phyloP scores from a whole-genome alignment of 2,888 invertebrate species.

The Dicyrtoma fusca region DNA sequence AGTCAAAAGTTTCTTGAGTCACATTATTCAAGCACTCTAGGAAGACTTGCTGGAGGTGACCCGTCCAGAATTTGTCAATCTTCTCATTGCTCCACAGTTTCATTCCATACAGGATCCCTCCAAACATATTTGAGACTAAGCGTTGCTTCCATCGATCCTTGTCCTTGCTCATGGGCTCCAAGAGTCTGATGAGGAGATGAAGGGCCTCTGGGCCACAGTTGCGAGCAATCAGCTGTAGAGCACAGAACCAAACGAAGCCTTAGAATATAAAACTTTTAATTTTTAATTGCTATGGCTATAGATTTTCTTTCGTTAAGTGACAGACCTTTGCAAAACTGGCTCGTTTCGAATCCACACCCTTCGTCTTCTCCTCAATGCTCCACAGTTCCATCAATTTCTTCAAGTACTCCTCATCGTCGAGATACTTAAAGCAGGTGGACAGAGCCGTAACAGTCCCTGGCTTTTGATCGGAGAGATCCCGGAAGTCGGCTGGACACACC shows the following conservation, averaged over 20 bases:
- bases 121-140: constrained; percentile 64
- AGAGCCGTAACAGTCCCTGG: constrained; percentile 58
- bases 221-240: constrained; percentile 43
- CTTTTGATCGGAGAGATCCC: constrained; percentile 56
- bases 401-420: constrained; percentile 69
- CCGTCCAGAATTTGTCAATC: constrained; percentile 60
- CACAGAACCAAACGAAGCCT: no score
- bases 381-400: constrained; percentile 72
- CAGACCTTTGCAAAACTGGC: constrained; percentile 36
- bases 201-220: constrained; percentile 52
- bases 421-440: constrained; percentile 65
- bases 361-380: constrained; percentile 75
- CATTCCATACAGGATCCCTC: constrained; percentile 63
- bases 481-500: constrained; percentile 42
- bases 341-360: constrained; percentile 47
- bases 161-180: constrained; percentile 59
- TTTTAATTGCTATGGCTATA: no score
- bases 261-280: no score
- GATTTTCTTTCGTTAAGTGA: no score
- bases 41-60: constrained; percentile 61
- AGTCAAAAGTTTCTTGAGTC: constrained; percentile 61
- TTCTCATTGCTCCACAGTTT: constrained; percentile 63
- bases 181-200: constrained; percentile 39
- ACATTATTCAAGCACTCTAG: constrained; percentile 61
- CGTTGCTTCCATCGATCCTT: constrained; percentile 63